These are phyloP conservation scores for Pseudococcus longispinus DNA, from an alignment of 2,888 invertebrate genomes.

Conservation along the genomic window DNA sequence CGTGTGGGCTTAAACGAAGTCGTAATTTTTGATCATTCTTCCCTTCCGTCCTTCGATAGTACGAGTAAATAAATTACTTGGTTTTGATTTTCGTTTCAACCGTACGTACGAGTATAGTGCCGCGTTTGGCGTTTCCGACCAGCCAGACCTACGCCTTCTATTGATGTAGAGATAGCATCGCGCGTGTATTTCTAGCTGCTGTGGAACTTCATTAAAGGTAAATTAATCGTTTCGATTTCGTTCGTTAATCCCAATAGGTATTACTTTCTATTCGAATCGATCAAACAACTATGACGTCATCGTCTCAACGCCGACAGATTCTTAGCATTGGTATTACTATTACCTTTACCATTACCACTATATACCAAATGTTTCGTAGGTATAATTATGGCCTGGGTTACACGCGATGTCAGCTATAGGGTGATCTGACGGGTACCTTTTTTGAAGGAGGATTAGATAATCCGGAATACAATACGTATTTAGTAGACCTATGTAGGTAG, in stretches of 20 bases:
- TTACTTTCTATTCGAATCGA: constrained; percentile 17
- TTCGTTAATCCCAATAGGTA: neutral
- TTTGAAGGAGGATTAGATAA: neutral
- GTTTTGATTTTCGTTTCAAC: neutral
- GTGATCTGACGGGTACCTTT: neutral
- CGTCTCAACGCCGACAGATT: neutral
- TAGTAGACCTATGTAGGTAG: too few relatives aligned
- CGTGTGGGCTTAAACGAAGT: neutral
- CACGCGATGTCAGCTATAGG: neutral
- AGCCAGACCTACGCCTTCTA: neutral
- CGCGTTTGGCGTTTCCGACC: neutral
- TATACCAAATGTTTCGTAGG: neutral
- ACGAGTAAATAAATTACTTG: neutral
- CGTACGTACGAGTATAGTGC: too few relatives aligned
- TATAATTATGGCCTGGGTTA: neutral
- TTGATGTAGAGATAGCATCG: neutral
- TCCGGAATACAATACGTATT: neutral
- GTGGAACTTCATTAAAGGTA: constrained; percentile 3
- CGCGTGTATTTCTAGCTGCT: neutral
- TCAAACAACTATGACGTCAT: neutral
- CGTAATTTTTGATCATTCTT: neutral
- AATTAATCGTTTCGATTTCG: constrained; percentile 26
- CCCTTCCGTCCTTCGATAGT: neutral
- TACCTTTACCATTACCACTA: neutral
- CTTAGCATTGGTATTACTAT: neutral